Percentiles rank a stretch among this genome's conserved stretches.
Evolutionary conservation across 92 coral and sea anemone species (phyloP).

Genomic region (Heliopora coerulea): DNA sequence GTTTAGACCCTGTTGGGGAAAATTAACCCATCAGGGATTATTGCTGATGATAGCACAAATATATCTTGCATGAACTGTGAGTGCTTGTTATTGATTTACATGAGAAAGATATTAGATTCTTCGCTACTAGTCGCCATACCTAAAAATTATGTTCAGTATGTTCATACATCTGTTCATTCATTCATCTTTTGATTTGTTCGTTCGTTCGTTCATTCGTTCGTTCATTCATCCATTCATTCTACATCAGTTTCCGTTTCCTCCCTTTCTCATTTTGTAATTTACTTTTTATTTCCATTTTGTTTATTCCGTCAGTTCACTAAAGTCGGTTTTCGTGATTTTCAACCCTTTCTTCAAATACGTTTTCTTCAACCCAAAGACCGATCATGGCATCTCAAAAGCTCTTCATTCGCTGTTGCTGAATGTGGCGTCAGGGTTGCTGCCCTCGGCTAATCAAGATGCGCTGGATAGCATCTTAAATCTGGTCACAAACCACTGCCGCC

Average conservation of each 20-base stretch:
- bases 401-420: constrained; percentile 12
- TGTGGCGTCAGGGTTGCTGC: background rate
- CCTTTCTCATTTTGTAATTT: background rate
- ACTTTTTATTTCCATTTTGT: no score
- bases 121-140: no score
- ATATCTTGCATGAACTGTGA: no score
- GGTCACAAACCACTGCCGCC: constrained; percentile 13
- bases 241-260: no score
- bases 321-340: background rate
- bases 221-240: background rate
- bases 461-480: constrained; percentile 18
- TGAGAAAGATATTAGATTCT: no score
- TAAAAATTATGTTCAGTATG: no score
- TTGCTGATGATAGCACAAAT: no score
- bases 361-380: constrained; percentile 12
- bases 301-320: background rate
- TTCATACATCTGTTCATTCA: background rate
- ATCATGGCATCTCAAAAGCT: background rate
- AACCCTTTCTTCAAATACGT: constrained; percentile 24
- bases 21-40: no score
- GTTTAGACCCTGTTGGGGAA: no score
- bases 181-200: background rate
- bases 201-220: background rate
- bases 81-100: no score
- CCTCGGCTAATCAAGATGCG: background rate